phyloP scores from a whole-genome alignment of 2,797 vertebrate genomes.

The Borostomias antarcticus region DNA sequence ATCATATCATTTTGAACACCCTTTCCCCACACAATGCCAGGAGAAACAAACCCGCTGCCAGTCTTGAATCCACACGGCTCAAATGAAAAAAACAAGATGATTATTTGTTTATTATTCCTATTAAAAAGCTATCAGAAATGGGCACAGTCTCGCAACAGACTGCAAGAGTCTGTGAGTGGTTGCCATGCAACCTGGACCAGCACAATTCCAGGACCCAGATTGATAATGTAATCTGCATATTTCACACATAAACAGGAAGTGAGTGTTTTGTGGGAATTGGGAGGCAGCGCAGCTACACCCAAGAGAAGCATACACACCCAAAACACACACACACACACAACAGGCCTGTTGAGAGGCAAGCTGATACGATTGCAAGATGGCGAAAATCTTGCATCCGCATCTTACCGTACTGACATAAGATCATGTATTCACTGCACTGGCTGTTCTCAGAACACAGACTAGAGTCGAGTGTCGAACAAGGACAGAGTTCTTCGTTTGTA shows the following conservation, averaged over 20 bases:
- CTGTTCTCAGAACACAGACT: neutral
- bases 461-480: neutral
- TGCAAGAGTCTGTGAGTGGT: conserved; percentile 29
- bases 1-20: neutral
- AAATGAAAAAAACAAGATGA: conserved; percentile 12
- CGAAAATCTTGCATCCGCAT: conserved; percentile 7
- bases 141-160: conserved; percentile 38
- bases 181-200: conserved; percentile 36
- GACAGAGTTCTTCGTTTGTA: neutral
- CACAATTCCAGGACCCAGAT: conserved; percentile 9
- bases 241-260: conserved; percentile 31
- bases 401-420: neutral
- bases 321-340: neutral
- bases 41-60: conserved; percentile 18
- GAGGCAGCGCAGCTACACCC: neutral
- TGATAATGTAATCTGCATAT: conserved; percentile 18
- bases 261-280: conserved; percentile 21
- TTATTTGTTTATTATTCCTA: conserved; percentile 6
- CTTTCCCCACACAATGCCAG: conserved; percentile 19
- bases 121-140: conserved; percentile 22
- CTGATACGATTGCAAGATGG: neutral
- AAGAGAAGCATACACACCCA: neutral
- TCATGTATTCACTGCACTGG: neutral
- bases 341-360: conserved; percentile 1
- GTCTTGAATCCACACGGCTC: conserved; percentile 25